A percentile compares a stretch with the other conserved stretches of the same genome.
Conservation (phyloP, 64 coral and sea anemone genomes). For the Catalaphyllia jardinei region DNA sequence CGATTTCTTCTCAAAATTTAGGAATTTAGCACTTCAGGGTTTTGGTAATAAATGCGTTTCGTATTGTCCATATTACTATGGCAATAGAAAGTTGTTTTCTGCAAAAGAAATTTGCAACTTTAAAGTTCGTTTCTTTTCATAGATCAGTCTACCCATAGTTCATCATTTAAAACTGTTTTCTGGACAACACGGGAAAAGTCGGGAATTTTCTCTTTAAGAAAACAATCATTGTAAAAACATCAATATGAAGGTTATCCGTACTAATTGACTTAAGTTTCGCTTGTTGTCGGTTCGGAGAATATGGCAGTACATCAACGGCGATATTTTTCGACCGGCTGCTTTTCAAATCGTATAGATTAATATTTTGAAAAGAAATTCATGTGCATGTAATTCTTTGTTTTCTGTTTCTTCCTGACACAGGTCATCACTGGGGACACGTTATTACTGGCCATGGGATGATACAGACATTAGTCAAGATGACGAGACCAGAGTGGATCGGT, state of each 20-base stretch:
- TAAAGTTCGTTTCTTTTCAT: not conserved
- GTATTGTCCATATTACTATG: too few relatives aligned
- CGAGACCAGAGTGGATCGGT: constrained; percentile 21
- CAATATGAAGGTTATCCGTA: too few relatives aligned
- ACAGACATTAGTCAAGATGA: not conserved
- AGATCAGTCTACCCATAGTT: not conserved
- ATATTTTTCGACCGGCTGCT: too few relatives aligned
- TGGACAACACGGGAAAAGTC: not conserved
- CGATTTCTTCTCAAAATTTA: too few relatives aligned
- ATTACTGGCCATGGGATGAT: constrained; percentile 55
- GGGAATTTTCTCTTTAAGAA: not conserved
- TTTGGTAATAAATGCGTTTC: too few relatives aligned
- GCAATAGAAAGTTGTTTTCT: too few relatives aligned
- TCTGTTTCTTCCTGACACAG: not conserved
- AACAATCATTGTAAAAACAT: not conserved
- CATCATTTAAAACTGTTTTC: not conserved
- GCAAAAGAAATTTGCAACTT: too few relatives aligned
- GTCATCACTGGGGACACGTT: constrained; percentile 47
- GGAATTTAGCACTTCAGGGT: too few relatives aligned
- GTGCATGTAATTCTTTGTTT: not conserved
- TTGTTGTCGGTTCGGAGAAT: too few relatives aligned
- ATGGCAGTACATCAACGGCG: too few relatives aligned
- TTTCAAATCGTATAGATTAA: too few relatives aligned
- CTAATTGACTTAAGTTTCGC: not conserved
- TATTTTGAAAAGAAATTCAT: not conserved